These are phyloP conservation scores for Carpatolechia fugitivella DNA, from an alignment of 2,888 invertebrate species.

Conservation along the genomic window DNA sequence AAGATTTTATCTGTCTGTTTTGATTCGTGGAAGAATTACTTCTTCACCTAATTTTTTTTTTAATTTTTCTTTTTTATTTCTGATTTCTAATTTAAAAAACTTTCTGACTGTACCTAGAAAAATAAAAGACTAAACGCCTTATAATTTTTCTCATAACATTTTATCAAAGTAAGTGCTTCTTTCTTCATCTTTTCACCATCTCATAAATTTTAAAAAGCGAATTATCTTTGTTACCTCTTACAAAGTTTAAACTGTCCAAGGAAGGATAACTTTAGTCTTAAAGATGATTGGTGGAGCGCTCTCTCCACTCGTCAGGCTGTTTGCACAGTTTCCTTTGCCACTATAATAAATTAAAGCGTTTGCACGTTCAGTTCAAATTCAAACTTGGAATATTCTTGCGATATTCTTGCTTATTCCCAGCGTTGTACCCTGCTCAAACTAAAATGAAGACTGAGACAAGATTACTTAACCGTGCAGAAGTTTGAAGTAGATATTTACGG, in stretches of 20 bases:
- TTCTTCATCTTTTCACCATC: not conserved
- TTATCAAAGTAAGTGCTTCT: too few species aligned
- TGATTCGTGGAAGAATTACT: too few species aligned
- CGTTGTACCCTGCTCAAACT: not conserved
- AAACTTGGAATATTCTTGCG: not conserved
- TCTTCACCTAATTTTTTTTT: too few species aligned
- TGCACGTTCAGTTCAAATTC: conserved; percentile 1
- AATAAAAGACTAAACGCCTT: too few species aligned
- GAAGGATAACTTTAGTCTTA: not conserved
- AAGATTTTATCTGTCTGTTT: too few species aligned
- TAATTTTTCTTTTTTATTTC: too few species aligned
- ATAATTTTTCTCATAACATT: too few species aligned
- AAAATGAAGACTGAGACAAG: too few species aligned
- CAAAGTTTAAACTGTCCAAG: not conserved
- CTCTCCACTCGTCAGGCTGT: not conserved
- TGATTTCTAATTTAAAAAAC: too few species aligned
- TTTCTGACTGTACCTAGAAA: too few species aligned
- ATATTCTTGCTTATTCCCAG: not conserved
- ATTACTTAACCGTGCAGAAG: too few species aligned
- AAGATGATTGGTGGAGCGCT: conserved; percentile 2
- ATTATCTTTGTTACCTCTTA: not conserved
- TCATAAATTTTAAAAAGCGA: not conserved
- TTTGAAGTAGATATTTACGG: too few species aligned
- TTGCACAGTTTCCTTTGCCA: not conserved
- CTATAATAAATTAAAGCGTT: conserved; percentile 9